These are phyloP conservation scores for Oceanodroma tethys DNA, from an alignment of 2,113 vertebrate genomes.

Conservation along the genomic window DNA sequence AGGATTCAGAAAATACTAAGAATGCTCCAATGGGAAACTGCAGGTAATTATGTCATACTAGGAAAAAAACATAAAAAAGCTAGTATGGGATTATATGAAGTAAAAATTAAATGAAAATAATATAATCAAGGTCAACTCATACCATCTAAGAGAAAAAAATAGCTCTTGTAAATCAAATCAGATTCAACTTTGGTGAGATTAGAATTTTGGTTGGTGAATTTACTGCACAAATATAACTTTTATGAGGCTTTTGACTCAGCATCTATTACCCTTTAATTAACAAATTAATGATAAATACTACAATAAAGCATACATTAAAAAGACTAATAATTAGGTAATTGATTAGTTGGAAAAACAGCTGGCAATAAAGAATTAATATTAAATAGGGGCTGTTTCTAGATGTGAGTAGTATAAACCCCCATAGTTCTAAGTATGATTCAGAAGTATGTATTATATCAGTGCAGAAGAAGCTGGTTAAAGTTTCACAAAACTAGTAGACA, in stretches of 20 bases:
- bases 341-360: neutral
- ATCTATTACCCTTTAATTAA: neutral
- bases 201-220: neutral
- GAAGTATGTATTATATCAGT: neutral
- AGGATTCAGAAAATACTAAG: neutral
- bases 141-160: neutral
- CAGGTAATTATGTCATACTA: neutral
- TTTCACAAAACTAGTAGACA: neutral
- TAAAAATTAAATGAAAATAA: neutral
- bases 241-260: neutral
- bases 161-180: neutral
- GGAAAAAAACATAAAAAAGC: neutral
- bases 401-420: fast-evolving
- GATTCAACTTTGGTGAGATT: neutral
- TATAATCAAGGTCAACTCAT: neutral
- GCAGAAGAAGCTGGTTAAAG: neutral
- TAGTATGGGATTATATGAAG: neutral
- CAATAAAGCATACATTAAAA: neutral
- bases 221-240: neutral
- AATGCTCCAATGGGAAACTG: neutral
- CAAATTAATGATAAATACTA: neutral
- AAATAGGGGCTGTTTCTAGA: neutral
- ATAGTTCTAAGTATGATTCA: neutral
- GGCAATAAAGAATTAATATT: neutral
- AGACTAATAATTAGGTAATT: neutral